Evolutionary conservation across 2,113 vertebrate species (phyloP).

Genomic region (Phrynosoma blainvillii): DNA sequence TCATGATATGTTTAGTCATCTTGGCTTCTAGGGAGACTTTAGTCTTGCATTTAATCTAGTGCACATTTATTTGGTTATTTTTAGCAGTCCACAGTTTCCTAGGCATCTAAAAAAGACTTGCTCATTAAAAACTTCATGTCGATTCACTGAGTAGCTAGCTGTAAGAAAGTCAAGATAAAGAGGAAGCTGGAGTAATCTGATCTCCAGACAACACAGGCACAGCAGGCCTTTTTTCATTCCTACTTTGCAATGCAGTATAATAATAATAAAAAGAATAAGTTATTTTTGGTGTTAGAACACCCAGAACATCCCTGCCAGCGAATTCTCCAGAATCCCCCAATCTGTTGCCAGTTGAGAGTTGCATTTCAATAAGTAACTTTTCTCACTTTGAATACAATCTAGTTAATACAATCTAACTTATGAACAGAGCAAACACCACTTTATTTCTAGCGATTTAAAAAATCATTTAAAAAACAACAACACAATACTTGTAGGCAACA

Average conservation of each 20-base stretch:
- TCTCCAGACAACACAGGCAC: background rate
- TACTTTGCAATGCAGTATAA: background rate
- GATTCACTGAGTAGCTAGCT: background rate
- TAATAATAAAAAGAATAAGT: background rate
- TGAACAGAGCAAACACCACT: background rate
- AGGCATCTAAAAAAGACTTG: background rate
- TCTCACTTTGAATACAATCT: background rate
- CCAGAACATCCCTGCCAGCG: too few species aligned
- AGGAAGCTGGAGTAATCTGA: background rate
- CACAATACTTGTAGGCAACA: background rate
- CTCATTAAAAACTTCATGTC: background rate
- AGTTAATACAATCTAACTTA: background rate
- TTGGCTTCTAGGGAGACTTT: too few species aligned
- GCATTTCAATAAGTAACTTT: background rate
- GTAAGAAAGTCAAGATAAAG: too few species aligned
- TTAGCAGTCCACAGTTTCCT: too few species aligned
- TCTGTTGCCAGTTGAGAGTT: background rate
- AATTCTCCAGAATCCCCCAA: background rate
- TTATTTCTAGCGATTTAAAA: background rate
- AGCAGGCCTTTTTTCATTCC: background rate
- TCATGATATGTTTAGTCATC: too few species aligned
- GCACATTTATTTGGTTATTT: too few species aligned
- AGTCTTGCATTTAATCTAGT: too few species aligned
- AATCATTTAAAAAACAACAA: too few species aligned
- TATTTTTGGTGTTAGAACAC: background rate